These are phyloP conservation scores for Amia ocellicauda DNA, from an alignment of 2,113 vertebrate genomes.

Conservation along the genomic window DNA sequence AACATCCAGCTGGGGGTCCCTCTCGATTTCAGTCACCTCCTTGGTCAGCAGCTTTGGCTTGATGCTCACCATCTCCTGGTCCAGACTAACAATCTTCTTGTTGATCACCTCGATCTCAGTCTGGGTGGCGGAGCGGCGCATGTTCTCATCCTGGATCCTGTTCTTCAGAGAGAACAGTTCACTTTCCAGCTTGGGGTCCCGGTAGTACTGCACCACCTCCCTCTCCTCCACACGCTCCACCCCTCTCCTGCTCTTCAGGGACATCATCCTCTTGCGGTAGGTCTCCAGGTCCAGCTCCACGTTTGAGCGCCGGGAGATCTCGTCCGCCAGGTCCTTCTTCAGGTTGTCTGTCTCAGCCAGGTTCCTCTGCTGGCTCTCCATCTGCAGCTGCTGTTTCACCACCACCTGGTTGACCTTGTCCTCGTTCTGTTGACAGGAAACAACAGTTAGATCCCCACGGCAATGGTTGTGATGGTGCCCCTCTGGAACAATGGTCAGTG, in stretches of 20 bases:
- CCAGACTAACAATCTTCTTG: constrained; percentile 65
- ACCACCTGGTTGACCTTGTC: constrained; percentile 59
- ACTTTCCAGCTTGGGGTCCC: constrained; percentile 80
- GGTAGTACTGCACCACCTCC: constrained; percentile 85
- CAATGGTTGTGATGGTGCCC: no score
- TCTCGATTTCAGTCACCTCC: constrained; percentile 91
- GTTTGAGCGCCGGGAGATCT: constrained; percentile 63
- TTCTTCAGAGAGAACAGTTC: constrained; percentile 54
- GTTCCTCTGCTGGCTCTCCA: constrained; percentile 48
- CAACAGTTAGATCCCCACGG: constrained; percentile 5
- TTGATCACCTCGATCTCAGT: constrained; percentile 64
- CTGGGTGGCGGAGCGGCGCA: constrained; percentile 60
- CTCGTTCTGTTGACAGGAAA: constrained; percentile 71
- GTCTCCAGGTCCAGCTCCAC: constrained; percentile 65
- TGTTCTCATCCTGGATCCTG: constrained; percentile 66
- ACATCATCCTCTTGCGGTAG: constrained; percentile 69
- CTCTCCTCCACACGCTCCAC: constrained; percentile 86
- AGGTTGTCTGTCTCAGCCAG: constrained; percentile 57
- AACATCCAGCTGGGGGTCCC: constrained; percentile 76
- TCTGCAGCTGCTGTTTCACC: constrained; percentile 55
- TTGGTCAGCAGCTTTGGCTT: constrained; percentile 82
- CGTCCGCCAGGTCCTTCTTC: constrained; percentile 68
- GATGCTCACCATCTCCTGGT: constrained; percentile 56
- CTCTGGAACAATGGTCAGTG: no score
- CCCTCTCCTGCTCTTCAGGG: constrained; percentile 80